These are phyloP conservation scores for Battus philenor DNA, from an alignment of 1,140 invertebrate species.

Conservation along the genomic window DNA sequence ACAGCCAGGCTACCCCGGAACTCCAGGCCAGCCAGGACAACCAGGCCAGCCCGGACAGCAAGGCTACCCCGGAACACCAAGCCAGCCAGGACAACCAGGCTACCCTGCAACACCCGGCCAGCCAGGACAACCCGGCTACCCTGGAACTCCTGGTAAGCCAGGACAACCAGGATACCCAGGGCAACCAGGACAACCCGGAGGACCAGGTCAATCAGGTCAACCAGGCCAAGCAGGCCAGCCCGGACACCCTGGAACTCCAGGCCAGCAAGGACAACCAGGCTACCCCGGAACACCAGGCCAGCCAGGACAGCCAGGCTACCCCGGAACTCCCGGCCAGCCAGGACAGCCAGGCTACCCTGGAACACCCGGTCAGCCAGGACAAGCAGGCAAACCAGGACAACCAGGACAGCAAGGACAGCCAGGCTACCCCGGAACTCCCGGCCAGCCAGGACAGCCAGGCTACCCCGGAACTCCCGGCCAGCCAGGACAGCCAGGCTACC, in stretches of 20 bases:
- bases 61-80: slow-evolving; percentile 18
- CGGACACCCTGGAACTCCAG: slow-evolving; percentile 15
- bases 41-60: slow-evolving; percentile 18
- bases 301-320: slow-evolving; percentile 12
- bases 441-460: slow-evolving; percentile 28
- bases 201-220: slow-evolving; percentile 18
- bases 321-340: slow-evolving; percentile 14
- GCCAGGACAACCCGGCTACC: slow-evolving; percentile 19
- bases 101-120: slow-evolving; percentile 17
- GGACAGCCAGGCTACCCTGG: slow-evolving; percentile 27
- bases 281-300: slow-evolving; percentile 5
- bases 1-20: slow-evolving; percentile 29
- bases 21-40: slow-evolving; percentile 28
- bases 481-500: slow-evolving; percentile 25
- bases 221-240: slow-evolving; percentile 19
- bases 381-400: slow-evolving; percentile 26
- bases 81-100: slow-evolving; percentile 30
- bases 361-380: slow-evolving; percentile 24
- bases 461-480: slow-evolving; percentile 29
- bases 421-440: slow-evolving; percentile 27
- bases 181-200: slow-evolving; percentile 18
- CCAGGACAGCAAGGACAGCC: slow-evolving; percentile 30
- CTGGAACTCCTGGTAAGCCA: slow-evolving; percentile 22
- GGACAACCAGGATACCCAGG: slow-evolving; percentile 23
- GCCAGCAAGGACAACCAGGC: slow-evolving; percentile 4